A percentile compares a stretch with the other conserved stretches of the same genome.
phyloP scores from a whole-genome alignment of 2,888 invertebrate species.

The Yponomeuta cagnagella region DNA sequence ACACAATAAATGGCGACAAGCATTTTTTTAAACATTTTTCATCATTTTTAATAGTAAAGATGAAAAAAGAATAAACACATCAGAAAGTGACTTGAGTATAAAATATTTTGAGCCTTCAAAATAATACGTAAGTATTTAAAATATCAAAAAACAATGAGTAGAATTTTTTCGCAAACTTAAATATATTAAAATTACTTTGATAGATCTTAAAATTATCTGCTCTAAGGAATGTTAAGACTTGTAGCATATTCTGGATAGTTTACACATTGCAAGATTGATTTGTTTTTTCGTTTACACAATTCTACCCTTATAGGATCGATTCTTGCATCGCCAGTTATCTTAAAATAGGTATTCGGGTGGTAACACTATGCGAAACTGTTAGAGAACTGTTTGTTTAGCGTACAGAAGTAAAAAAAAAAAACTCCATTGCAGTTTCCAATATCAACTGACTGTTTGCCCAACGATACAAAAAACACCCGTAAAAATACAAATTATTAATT shows the following conservation, averaged over 20 bases:
- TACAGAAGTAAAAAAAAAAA: too few species aligned
- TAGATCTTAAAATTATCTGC: slow-evolving; percentile 4
- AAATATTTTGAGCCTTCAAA: slow-evolving; percentile 19
- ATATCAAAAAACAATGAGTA: slow-evolving; percentile 15
- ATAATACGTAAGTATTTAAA: slow-evolving; percentile 7
- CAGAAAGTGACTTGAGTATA: slow-evolving; percentile 18
- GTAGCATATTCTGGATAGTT: background rate
- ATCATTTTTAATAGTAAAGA: background rate
- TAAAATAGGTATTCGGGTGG: too few species aligned
- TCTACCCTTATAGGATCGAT: too few species aligned
- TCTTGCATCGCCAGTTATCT: too few species aligned
- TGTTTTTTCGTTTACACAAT: too few species aligned
- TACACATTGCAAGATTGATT: too few species aligned
- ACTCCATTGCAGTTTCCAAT: too few species aligned
- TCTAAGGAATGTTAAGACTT: slow-evolving; percentile 6
- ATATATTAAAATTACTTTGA: background rate
- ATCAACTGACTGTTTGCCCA: too few species aligned
- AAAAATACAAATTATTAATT: too few species aligned
- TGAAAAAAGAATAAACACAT: slow-evolving; percentile 13
- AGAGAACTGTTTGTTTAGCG: too few species aligned
- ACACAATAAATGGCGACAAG: slow-evolving; percentile 8
- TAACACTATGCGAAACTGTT: too few species aligned
- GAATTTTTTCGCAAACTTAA: background rate
- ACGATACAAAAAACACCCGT: too few species aligned
- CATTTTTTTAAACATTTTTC: background rate